phyloP scores from a whole-genome alignment of 2,113 vertebrate genomes.

The Caretta caretta region DNA sequence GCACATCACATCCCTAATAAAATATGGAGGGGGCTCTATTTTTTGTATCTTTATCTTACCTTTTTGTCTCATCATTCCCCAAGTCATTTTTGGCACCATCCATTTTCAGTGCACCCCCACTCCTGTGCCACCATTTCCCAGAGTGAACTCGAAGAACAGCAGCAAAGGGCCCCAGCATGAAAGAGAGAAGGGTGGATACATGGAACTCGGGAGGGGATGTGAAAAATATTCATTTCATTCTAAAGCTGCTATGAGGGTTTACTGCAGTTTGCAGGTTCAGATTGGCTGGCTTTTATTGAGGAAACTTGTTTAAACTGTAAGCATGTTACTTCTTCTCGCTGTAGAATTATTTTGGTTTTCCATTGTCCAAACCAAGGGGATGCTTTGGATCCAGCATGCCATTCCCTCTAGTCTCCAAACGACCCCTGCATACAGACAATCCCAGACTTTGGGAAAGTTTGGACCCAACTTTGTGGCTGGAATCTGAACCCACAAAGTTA shows the following conservation, averaged over 20 bases:
- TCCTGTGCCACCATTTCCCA: fast-evolving
- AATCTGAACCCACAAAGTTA: fast-evolving
- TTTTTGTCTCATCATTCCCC: neutral
- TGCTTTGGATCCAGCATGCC: neutral
- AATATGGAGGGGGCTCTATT: neutral
- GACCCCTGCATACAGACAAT: neutral
- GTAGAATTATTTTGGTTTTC: neutral
- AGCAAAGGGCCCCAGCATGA: fast-evolving
- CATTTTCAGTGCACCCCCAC: neutral
- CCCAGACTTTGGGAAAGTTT: neutral
- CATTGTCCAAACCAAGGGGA: fast-evolving
- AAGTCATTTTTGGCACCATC: neutral
- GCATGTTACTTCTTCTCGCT: neutral
- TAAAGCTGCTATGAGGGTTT: fast-evolving
- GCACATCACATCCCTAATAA: neutral
- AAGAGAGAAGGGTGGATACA: neutral
- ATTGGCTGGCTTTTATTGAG: neutral
- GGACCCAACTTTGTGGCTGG: fast-evolving
- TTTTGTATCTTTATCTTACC: neutral
- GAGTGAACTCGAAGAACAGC: fast-evolving
- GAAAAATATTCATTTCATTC: neutral
- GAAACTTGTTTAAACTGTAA: conserved; percentile 8
- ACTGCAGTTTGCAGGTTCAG: neutral
- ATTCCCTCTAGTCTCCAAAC: neutral
- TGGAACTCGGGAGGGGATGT: fast-evolving